Conservation (phyloP, 2,888 invertebrate species). For the Tanaodytes sp. region DNA sequence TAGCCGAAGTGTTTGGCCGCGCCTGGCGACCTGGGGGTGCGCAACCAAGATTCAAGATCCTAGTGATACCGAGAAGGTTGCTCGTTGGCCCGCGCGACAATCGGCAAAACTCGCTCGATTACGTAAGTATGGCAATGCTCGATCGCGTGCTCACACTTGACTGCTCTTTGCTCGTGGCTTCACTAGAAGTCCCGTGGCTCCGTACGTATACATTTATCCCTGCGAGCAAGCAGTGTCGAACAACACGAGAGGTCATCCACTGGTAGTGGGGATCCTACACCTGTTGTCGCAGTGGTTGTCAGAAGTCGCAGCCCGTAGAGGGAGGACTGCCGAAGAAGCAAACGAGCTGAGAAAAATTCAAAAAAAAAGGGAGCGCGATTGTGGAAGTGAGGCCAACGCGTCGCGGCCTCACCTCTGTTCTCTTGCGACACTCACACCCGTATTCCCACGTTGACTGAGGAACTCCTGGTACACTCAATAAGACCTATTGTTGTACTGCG, state of each 20-base stretch:
- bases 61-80: no score
- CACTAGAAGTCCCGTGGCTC: conserved; percentile 69
- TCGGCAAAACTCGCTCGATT: conserved; percentile 27
- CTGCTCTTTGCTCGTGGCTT: conserved; percentile 56
- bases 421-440: conserved; percentile 60
- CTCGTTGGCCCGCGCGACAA: conserved; percentile 6
- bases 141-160: conserved; percentile 53
- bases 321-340: conserved; percentile 48
- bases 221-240: conserved; percentile 66
- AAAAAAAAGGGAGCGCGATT: conserved; percentile 54
- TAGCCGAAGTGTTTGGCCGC: conserved; percentile 3
- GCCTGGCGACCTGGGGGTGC: conserved; percentile 26
- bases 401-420: conserved; percentile 49
- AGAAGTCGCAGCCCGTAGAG: conserved; percentile 27
- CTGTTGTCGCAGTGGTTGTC: conserved; percentile 59
- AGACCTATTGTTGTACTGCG: conserved; percentile 60
- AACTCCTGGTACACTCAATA: conserved; percentile 60
- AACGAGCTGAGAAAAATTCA: conserved; percentile 28
- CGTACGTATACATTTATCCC: conserved; percentile 71
- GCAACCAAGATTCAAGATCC: no score
- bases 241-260: conserved; percentile 71
- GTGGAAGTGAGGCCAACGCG: conserved; percentile 50
- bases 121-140: conserved; percentile 31
- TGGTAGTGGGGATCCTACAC: conserved; percentile 63
- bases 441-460: conserved; percentile 64